Evolutionary conservation across 1,140 invertebrate genomes (phyloP).

Genomic region (Oedothorax gibbosus): DNA sequence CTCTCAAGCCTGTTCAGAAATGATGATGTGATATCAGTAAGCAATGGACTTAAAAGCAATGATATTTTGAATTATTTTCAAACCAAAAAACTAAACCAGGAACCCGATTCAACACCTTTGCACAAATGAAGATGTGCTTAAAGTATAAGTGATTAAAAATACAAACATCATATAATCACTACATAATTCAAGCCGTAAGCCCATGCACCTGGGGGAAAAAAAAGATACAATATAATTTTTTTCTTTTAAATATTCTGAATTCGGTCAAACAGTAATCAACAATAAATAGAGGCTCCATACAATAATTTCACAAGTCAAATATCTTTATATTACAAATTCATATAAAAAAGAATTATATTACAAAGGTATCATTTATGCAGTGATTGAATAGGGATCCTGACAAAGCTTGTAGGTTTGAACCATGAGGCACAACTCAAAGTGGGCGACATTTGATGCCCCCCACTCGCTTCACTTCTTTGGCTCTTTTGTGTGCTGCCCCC

Average conservation of each 20-base stretch:
- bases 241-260: neutral
- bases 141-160: neutral
- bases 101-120: conserved; percentile 32
- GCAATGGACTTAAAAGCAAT: conserved; percentile 59
- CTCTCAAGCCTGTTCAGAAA: conserved; percentile 33
- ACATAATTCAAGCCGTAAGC: neutral
- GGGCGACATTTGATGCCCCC: conserved; percentile 12
- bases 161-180: conserved; percentile 1
- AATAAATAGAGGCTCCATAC: neutral
- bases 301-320: conserved; percentile 28
- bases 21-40: conserved; percentile 50
- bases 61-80: conserved; percentile 29
- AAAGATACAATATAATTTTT: too few species aligned
- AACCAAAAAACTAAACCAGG: conserved; percentile 55
- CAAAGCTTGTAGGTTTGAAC: conserved; percentile 53
- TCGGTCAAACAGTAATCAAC: conserved; percentile 16
- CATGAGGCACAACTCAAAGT: conserved; percentile 57
- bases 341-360: conserved; percentile 48
- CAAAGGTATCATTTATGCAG: conserved; percentile 45
- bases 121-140: neutral
- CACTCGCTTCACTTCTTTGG: conserved; percentile 48
- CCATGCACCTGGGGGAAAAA: neutral
- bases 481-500: conserved; percentile 51
- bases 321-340: conserved; percentile 53
- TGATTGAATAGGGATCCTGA: conserved; percentile 54